These are phyloP conservation scores for Paratilapia polleni DNA, from an alignment of 2,113 vertebrate genomes.

Conservation along the genomic window DNA sequence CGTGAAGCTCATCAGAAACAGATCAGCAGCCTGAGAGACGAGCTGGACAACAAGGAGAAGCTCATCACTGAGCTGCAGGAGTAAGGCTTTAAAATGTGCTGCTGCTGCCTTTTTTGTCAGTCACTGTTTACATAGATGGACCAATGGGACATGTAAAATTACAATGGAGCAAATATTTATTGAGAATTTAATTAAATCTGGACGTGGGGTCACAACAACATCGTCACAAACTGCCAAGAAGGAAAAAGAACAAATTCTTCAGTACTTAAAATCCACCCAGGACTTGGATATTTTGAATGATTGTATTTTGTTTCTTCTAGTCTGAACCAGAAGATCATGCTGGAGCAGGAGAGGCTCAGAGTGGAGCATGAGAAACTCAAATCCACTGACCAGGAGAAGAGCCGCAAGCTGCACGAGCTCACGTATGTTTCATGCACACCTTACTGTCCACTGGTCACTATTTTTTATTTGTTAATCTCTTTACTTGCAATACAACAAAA, in stretches of 20 bases:
- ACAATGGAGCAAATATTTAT: not conserved
- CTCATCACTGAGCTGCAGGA: constrained; percentile 96
- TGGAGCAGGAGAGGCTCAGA: constrained; percentile 93
- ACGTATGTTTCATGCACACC: constrained; percentile 82
- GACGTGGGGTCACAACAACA: not conserved
- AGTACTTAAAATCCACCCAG: not conserved
- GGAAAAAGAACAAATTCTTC: not conserved
- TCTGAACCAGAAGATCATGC: constrained; percentile 97
- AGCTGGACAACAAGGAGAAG: constrained; percentile 94
- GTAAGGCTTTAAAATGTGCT: constrained; percentile 78
- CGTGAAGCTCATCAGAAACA: constrained; percentile 96
- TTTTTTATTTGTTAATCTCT: not conserved
- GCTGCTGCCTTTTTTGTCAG: not conserved
- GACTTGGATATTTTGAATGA: not conserved
- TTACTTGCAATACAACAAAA: not conserved
- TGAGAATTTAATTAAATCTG: not conserved
- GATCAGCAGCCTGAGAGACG: constrained; percentile 94
- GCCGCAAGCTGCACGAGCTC: constrained; percentile 93
- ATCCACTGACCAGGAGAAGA: constrained; percentile 94
- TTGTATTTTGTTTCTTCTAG: constrained; percentile 68
- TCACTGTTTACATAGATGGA: not conserved
- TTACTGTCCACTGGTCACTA: rapidly evolving
- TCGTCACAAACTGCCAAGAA: not conserved
- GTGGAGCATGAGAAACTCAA: constrained; percentile 96
- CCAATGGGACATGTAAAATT: not conserved